Evolutionary conservation across 2,113 vertebrate species (phyloP).

Genomic region (Platanista minor): DNA sequence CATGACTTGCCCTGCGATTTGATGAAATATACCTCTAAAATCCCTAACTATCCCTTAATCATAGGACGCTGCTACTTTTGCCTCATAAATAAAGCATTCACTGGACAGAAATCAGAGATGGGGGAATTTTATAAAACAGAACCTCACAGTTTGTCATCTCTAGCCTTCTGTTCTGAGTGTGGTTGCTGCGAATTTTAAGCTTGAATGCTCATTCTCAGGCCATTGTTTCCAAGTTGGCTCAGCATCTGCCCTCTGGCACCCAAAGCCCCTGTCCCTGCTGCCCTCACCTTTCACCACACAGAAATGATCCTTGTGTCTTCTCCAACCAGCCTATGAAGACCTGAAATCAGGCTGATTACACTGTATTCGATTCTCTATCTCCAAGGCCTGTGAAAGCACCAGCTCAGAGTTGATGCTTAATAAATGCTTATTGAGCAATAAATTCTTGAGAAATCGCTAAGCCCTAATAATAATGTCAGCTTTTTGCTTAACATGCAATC

Average conservation of each 20-base stretch:
- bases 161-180: not conserved
- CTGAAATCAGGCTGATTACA: not conserved
- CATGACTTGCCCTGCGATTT: not conserved
- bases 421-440: not conserved
- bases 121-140: not conserved
- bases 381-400: not conserved
- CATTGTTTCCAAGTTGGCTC: not conserved
- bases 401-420: not conserved
- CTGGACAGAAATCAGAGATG: not conserved
- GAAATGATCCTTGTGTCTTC: not conserved
- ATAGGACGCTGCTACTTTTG: not conserved
- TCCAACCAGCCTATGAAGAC: not conserved
- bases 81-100: not conserved
- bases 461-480: not conserved
- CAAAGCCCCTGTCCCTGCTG: not conserved
- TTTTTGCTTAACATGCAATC: not conserved
- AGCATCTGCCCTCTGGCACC: not conserved
- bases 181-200: not conserved
- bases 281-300: not conserved
- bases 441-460: not conserved
- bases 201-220: not conserved
- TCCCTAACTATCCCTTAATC: not conserved
- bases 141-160: not conserved
- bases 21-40: not conserved
- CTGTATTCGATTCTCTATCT: not conserved